These are phyloP conservation scores for Adelosebastes latens DNA, from an alignment of 2,797 vertebrate species.

Conservation along the genomic window DNA sequence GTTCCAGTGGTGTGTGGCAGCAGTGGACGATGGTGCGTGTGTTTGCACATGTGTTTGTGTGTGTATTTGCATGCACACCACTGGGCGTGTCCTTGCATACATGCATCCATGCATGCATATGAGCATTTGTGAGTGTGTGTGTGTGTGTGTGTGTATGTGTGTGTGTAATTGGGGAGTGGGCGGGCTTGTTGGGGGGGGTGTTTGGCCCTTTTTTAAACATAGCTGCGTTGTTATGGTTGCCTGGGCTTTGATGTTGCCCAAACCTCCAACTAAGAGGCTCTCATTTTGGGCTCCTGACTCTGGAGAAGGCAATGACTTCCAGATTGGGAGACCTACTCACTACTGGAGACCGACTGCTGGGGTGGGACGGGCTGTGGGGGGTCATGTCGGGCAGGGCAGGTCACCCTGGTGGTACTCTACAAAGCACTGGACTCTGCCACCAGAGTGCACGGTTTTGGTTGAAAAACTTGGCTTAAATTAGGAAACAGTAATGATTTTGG, in stretches of 20 bases:
- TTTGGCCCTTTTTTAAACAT: conserved; percentile 81
- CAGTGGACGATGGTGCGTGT: conserved; percentile 33
- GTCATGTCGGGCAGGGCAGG: conserved; percentile 33
- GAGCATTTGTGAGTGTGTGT: conserved; percentile 7
- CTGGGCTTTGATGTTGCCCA: conserved; percentile 83
- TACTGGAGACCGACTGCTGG: conserved; percentile 29
- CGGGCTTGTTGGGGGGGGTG: conserved; percentile 54
- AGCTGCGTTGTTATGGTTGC: conserved; percentile 84
- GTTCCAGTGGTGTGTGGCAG: conserved; percentile 70
- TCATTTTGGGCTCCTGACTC: conserved; percentile 82
- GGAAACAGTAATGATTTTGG: neutral
- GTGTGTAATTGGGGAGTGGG: conserved; percentile 70
- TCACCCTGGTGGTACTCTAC: conserved; percentile 2
- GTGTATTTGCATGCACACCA: conserved; percentile 40
- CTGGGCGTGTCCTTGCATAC: conserved; percentile 60
- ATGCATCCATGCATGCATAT: conserved; percentile 45
- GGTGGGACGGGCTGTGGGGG: conserved; percentile 44
- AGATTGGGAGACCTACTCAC: conserved; percentile 78
- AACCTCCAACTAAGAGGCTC: conserved; percentile 84
- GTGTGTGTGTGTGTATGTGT: conserved; percentile 23
- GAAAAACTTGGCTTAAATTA: neutral
- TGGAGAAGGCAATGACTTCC: conserved; percentile 83
- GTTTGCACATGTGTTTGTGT: conserved; percentile 13
- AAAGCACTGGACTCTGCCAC: neutral
- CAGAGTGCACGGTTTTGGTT: neutral